Evolutionary conservation across 2,113 vertebrate genomes (phyloP).

Genomic region (Carollia perspicillata): DNA sequence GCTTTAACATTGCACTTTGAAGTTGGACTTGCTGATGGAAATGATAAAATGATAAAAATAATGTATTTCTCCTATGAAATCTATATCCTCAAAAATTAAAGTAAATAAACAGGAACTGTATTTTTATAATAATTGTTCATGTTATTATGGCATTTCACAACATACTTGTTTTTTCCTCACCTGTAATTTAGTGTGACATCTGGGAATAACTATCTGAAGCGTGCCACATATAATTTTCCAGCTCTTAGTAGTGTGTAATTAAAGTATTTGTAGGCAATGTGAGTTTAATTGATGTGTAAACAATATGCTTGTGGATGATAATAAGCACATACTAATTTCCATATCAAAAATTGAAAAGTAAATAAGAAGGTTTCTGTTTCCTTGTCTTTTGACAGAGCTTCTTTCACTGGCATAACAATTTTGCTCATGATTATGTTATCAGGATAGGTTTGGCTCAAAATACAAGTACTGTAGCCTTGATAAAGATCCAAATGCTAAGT

Average conservation of each 20-base stretch:
- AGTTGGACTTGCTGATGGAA: background rate
- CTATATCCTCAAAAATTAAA: background rate
- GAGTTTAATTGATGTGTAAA: constrained; percentile 65
- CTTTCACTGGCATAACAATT: constrained; percentile 12
- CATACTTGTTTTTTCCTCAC: constrained; percentile 46
- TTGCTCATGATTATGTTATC: constrained; percentile 43
- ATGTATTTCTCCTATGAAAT: background rate
- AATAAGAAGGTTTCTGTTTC: constrained; percentile 37
- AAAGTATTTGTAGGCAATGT: constrained; percentile 57
- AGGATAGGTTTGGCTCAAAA: constrained; percentile 1
- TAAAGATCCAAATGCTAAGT: constrained; percentile 16
- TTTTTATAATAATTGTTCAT: background rate
- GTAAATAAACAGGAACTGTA: constrained; percentile 16
- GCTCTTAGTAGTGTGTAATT: constrained; percentile 57
- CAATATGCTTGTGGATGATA: constrained; percentile 59
- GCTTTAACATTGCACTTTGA: background rate
- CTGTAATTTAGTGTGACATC: constrained; percentile 66
- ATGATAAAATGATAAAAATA: constrained; percentile 23
- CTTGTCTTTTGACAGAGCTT: constrained; percentile 28
- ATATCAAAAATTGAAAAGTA: constrained; percentile 49
- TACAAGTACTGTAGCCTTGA: constrained; percentile 16
- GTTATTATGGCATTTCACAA: background rate
- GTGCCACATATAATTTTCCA: constrained; percentile 59
- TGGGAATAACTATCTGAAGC: constrained; percentile 45
- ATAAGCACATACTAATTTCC: constrained; percentile 63